Base-by-base conservation (phyloP, 1,140 invertebrate genomes). In the Zaprionus taronus region DNA sequence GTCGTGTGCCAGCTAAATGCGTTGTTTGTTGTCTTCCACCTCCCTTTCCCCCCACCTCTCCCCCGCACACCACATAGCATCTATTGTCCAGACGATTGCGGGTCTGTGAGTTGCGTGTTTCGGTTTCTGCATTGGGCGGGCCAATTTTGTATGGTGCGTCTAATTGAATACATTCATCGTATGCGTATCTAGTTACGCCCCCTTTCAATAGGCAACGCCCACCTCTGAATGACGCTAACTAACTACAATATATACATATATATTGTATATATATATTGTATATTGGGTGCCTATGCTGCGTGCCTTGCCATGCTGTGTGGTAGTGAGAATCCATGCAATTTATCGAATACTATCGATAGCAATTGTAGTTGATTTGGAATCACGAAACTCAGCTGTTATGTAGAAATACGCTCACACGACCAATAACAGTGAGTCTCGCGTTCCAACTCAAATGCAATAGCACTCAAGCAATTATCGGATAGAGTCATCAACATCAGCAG, bases 121-220 rank as follows among this genome's bases (percentile, higher is more conserved):
- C 60, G 60, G 47, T n/a, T 24, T 38, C 20, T 22, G 26, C 11
- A 49, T 53, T 65, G 62, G 62, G 62, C 62, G 49, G 34, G 72
- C 57, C 72, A 69, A 73, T 68, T 61, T 69, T 75, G 67, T 75
- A 75, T 75, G 67, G 67, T 56, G 72, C 53, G 64, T 63, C 79
- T 82, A 86, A 86, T 86, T 86, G 76, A 86, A 86, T 73, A 57
- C 71, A 86, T 77, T 86, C 76, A 76, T 64, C 20, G 63, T 41
- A 69, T 34, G 49, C 41, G 26, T 28, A 66, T 56, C 62, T 64
- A 47, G 44, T 34, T 24, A 28, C n/a, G 26, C 6, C 7, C n/a
- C n/a, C 14, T 49, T 36, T 12, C 31, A 24, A 47, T 17, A 47
- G 22, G 28, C 56, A 1, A 31, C 28, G 24, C 17, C 26, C n/a